A percentile compares a stretch with the other conserved stretches of the same genome.
Conservation (phyloP, 2,113 vertebrate species). For the Actenoides hombroni region DNA sequence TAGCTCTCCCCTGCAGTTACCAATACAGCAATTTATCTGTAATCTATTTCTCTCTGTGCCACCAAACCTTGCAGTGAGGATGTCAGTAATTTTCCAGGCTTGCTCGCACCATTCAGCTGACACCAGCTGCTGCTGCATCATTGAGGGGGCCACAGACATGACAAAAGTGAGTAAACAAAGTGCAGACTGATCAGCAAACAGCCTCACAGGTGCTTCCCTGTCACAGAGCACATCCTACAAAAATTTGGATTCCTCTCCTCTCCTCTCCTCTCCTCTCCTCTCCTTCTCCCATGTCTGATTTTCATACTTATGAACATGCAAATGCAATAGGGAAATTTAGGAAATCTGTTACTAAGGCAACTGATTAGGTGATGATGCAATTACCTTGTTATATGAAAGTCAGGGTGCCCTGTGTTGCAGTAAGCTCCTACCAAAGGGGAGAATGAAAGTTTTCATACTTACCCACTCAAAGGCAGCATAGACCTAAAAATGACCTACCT, state of each 20-base stretch:
- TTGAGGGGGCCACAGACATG: neutral
- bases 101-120: neutral
- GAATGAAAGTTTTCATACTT: slow-evolving; percentile 29
- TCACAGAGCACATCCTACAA: neutral
- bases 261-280: neutral
- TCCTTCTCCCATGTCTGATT: slow-evolving; percentile 26
- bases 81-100: slow-evolving; percentile 57
- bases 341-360: slow-evolving; percentile 77
- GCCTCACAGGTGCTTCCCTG: neutral
- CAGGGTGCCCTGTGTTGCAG: slow-evolving; percentile 7
- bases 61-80: neutral
- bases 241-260: neutral
- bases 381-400: slow-evolving; percentile 66
- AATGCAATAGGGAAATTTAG: slow-evolving; percentile 67
- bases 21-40: neutral
- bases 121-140: neutral
- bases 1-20: neutral
- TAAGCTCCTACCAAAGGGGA: slow-evolving; percentile 34
- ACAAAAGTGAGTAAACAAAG: slow-evolving; percentile 4
- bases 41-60: neutral
- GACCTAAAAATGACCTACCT: slow-evolving; percentile 17
- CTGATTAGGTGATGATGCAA: slow-evolving; percentile 71
- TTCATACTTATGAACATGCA: slow-evolving; percentile 55
- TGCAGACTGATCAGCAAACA: neutral
- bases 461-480: neutral